phyloP scores from a whole-genome alignment of 2,797 vertebrate species.

The Melanotaenia trifasciata region DNA sequence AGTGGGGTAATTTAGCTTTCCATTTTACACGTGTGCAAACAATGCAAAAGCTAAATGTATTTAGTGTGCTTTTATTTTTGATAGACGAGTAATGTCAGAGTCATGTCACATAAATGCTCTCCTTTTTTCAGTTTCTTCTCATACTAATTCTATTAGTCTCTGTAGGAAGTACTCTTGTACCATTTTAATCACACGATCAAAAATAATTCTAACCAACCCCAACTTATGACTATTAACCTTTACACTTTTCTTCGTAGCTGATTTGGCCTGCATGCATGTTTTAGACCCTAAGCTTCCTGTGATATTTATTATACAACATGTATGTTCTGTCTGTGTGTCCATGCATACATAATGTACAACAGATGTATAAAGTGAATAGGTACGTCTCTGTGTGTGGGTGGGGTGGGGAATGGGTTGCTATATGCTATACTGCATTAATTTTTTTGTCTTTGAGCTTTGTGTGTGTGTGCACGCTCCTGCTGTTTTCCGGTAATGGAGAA shows the following conservation, averaged over 20 bases:
- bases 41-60: no score
- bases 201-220: constrained; percentile 28
- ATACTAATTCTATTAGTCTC: not conserved
- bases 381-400: not conserved
- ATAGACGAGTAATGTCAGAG: no score
- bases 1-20: no score
- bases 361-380: not conserved
- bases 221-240: constrained; percentile 12
- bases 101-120: constrained; percentile 3
- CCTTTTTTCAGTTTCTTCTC: constrained; percentile 18
- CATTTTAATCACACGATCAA: constrained; percentile 19
- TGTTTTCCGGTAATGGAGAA: constrained; percentile 70
- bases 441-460: constrained; percentile 13
- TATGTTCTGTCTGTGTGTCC: not conserved
- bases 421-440: not conserved
- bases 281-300: not conserved
- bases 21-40: no score
- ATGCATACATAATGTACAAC: constrained; percentile 3
- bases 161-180: constrained; percentile 23
- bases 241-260: constrained; percentile 9
- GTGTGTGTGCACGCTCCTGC: constrained; percentile 40
- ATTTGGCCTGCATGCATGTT: not conserved
- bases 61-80: no score
- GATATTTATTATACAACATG: not conserved
- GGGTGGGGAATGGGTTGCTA: no score